Evolutionary conservation across 2,888 invertebrate genomes (phyloP).

Genomic region (Rotaria macrura): DNA sequence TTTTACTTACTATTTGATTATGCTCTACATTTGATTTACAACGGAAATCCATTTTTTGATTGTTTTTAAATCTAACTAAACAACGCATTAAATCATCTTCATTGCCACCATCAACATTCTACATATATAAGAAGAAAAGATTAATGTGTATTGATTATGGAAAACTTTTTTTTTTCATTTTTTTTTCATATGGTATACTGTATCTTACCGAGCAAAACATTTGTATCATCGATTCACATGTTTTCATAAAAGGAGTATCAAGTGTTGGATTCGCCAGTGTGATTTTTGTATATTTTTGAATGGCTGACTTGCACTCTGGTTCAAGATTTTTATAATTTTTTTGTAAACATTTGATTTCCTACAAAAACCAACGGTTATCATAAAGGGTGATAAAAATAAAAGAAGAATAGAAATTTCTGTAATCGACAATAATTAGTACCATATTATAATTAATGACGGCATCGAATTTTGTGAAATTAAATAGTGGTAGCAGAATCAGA

Average conservation of each 20-base stretch:
- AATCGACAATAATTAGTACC: too few species aligned
- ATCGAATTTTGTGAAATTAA: too few species aligned
- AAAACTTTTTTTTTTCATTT: not conserved
- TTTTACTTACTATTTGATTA: slow-evolving; percentile 63
- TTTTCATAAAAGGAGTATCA: slow-evolving; percentile 72
- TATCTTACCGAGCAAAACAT: slow-evolving; percentile 58
- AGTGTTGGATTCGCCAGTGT: slow-evolving; percentile 72
- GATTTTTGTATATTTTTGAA: slow-evolving; percentile 72
- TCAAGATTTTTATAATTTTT: slow-evolving; percentile 52
- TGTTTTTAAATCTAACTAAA: slow-evolving; percentile 78
- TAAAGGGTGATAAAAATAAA: not conserved
- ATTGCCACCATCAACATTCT: not conserved
- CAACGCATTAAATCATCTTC: slow-evolving; percentile 55
- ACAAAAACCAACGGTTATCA: slow-evolving; percentile 25
- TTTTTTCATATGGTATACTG: too few species aligned
- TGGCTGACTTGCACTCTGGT: slow-evolving; percentile 61
- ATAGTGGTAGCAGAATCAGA: too few species aligned
- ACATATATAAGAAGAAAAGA: not conserved
- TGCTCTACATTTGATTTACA: slow-evolving; percentile 89
- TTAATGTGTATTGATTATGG: not conserved
- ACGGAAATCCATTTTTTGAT: slow-evolving; percentile 68
- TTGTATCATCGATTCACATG: slow-evolving; percentile 75
- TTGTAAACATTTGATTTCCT: slow-evolving; percentile 82
- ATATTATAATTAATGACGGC: too few species aligned
- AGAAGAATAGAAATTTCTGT: too few species aligned